Conservation (phyloP, 2,113 vertebrate genomes). For the Seriola aureovittata region DNA sequence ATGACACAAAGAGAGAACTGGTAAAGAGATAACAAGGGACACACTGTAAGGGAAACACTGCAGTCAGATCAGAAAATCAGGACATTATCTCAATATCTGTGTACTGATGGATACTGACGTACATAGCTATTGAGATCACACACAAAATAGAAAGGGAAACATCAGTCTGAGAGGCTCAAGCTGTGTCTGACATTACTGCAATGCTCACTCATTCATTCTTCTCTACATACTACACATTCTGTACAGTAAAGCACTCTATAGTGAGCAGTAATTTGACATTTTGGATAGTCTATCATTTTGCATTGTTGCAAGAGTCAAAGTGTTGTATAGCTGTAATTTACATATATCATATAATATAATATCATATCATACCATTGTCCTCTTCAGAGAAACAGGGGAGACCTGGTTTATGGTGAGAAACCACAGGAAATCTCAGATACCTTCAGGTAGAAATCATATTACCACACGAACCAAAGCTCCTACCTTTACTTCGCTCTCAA, state of each 20-base stretch:
- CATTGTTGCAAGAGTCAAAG: too few relatives aligned
- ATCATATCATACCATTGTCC: not conserved
- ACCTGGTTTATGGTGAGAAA: not conserved
- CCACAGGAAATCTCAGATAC: not conserved
- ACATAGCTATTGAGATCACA: too few relatives aligned
- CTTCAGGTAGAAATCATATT: not conserved
- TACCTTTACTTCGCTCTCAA: too few relatives aligned
- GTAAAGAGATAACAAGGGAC: too few relatives aligned
- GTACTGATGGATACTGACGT: too few relatives aligned
- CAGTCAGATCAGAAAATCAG: not conserved
- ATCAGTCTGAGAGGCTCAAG: not conserved
- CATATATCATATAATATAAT: too few relatives aligned
- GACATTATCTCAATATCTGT: not conserved
- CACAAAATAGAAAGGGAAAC: not conserved
- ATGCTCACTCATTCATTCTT: not conserved
- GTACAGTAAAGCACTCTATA: not conserved
- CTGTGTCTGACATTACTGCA: not conserved
- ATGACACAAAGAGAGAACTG: too few relatives aligned
- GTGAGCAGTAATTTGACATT: not conserved
- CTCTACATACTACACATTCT: not conserved
- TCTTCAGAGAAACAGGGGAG: too few relatives aligned
- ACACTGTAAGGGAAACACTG: too few relatives aligned
- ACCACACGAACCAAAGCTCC: too few relatives aligned
- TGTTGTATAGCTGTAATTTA: rapidly evolving
- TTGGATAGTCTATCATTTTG: not conserved